These are phyloP conservation scores for Listronotus bonariensis DNA, from an alignment of 1,140 invertebrate genomes.

Conservation along the genomic window DNA sequence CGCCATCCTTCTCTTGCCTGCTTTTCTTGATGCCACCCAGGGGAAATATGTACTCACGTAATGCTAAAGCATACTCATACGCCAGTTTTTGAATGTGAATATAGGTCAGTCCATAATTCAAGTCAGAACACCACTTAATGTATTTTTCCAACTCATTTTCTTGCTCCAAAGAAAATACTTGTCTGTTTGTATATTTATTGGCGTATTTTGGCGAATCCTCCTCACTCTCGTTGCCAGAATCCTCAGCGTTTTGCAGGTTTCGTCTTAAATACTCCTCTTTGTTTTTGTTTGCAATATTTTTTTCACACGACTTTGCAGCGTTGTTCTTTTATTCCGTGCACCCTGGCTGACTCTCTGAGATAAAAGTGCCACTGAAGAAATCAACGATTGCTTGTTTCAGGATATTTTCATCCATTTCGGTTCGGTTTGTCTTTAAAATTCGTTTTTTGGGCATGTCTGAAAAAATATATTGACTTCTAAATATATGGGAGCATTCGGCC, in stretches of 20 bases:
- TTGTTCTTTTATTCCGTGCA: not conserved
- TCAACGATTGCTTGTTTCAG: not conserved
- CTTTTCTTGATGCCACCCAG: not conserved
- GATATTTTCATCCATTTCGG: not conserved
- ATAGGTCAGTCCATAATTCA: not conserved
- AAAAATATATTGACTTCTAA: not conserved
- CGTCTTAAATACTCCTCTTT: no score
- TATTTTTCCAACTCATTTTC: not conserved
- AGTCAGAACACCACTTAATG: not conserved
- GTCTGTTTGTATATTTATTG: no score
- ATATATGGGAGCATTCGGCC: not conserved
- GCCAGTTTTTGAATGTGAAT: no score
- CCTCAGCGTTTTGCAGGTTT: not conserved
- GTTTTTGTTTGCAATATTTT: constrained; percentile 1
- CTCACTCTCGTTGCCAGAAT: not conserved
- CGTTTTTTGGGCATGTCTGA: not conserved
- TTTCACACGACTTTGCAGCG: constrained; percentile 2
- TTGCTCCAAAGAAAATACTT: no score
- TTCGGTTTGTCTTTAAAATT: not conserved
- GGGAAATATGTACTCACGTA: not conserved
- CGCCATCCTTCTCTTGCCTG: not conserved
- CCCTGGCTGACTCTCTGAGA: not conserved
- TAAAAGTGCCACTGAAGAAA: not conserved
- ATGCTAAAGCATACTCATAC: not conserved
- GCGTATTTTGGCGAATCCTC: not conserved